Evolutionary conservation across 2,888 invertebrate species (phyloP).

Genomic region (Dermolepida albohirtum): DNA sequence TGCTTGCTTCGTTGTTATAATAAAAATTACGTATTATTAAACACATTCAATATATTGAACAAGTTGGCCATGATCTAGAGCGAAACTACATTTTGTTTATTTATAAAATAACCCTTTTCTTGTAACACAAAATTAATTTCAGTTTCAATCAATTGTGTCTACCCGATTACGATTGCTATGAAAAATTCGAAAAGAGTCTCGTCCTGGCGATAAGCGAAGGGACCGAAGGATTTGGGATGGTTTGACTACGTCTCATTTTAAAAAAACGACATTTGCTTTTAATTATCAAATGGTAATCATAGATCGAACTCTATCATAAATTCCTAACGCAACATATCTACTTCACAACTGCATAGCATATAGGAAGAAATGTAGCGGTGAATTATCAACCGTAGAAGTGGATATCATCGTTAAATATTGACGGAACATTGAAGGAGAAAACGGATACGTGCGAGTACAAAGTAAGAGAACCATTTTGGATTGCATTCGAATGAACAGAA

Average conservation of each 20-base stretch:
- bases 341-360: constrained; percentile 5
- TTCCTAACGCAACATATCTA: constrained; percentile 26
- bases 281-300: constrained; percentile 11
- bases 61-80: too few relatives aligned
- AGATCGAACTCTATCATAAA: not conserved
- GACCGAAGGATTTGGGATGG: constrained; percentile 91
- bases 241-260: constrained; percentile 60
- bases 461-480: not conserved
- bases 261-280: constrained; percentile 9
- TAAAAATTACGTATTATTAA: too few relatives aligned
- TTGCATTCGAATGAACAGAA: too few relatives aligned
- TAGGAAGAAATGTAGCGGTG: constrained; percentile 1
- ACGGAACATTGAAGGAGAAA: not conserved
- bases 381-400: not conserved
- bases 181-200: constrained; percentile 91
- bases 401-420: not conserved
- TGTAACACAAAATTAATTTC: constrained; percentile 56
- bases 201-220: constrained; percentile 95
- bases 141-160: constrained; percentile 96
- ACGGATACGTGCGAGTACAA: not conserved
- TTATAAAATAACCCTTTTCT: too few relatives aligned
- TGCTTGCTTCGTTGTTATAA: too few relatives aligned
- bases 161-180: constrained; percentile 94
- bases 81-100: too few relatives aligned
- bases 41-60: too few relatives aligned